Evolutionary conservation across 2,113 vertebrate genomes (phyloP).

Genomic region (Daboia siamensis): DNA sequence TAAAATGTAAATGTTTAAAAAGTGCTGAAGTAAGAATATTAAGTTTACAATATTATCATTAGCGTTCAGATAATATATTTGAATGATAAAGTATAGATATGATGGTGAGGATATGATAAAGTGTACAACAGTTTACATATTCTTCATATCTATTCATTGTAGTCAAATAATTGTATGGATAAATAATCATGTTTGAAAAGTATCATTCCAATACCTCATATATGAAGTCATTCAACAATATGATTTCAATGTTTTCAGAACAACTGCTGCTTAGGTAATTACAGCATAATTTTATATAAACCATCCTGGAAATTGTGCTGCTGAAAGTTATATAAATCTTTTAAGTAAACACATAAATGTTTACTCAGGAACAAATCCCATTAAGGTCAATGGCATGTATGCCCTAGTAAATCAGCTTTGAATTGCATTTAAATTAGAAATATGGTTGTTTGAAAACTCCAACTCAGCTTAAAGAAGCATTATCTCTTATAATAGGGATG

Average conservation of each 20-base stretch:
- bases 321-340: background rate
- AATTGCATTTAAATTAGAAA: conserved; percentile 12
- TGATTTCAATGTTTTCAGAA: conserved; percentile 2
- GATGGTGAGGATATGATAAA: background rate
- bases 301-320: background rate
- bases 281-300: background rate
- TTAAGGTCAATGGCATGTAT: background rate
- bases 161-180: background rate
- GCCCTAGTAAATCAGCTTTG: background rate
- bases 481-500: background rate
- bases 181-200: background rate
- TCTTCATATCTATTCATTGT: background rate
- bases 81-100: too few species aligned
- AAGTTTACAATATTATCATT: background rate
- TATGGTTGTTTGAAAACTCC: background rate
- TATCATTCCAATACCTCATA: background rate
- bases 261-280: background rate
- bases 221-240: background rate
- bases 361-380: background rate
- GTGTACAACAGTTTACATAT: background rate
- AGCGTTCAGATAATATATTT: background rate
- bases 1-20: background rate
- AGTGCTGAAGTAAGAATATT: background rate
- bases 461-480: background rate
- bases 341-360: conserved; percentile 4